Evolutionary conservation across 2,888 invertebrate genomes (phyloP), one percentile per base, ranked within the genome.

Genomic region (Isoperla grammatica): DNA sequence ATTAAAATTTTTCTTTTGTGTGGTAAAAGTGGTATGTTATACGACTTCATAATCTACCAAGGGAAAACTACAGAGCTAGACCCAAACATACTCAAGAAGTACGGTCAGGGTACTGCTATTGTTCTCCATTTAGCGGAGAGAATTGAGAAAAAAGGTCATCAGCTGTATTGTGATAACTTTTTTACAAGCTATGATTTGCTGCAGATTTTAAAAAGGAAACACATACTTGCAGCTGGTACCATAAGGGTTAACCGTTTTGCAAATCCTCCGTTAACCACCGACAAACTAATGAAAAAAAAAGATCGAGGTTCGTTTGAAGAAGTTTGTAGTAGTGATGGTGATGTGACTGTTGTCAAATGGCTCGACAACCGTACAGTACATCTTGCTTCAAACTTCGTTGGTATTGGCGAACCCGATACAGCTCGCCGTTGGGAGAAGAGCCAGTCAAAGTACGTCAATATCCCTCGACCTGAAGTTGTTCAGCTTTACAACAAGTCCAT

Each of bases 11-110:
- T 65, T 58, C 48, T 64, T n/a, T 55, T 69, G 9, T 68, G 68
- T 63, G 67, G 66, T 23, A 54, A 59, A 60, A 62, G 62, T 50
- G 69, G 69, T 9, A 46, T 64, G 11, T 37, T 64, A 9, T 69
- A 67, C 57, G 68, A 70, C 59, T 69, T 68, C 50, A 57, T 68
- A 17, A 62, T 69, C 12, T 69, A 70, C 56, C 69, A 69, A 62
- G 67, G 77, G 75, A 64, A 75, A 40, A 64, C 61, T 11, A 68
- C 66, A 6, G 66, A 66, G 64, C 45, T 69, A n/a, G 63, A 65
- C 43, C 17, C 15, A 19, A 48, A 58, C 15, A 37, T 19, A n/a
- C 8, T 42, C 20, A 23, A 39, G 49, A 49, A 50, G 22, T 40
- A 42, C 15, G 40, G 64, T 15, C 37, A 59, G 11, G 61, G 64